Evolutionary conservation across 2,888 invertebrate species (phyloP).

Genomic region (Dimorphilus gyrociliatus): DNA sequence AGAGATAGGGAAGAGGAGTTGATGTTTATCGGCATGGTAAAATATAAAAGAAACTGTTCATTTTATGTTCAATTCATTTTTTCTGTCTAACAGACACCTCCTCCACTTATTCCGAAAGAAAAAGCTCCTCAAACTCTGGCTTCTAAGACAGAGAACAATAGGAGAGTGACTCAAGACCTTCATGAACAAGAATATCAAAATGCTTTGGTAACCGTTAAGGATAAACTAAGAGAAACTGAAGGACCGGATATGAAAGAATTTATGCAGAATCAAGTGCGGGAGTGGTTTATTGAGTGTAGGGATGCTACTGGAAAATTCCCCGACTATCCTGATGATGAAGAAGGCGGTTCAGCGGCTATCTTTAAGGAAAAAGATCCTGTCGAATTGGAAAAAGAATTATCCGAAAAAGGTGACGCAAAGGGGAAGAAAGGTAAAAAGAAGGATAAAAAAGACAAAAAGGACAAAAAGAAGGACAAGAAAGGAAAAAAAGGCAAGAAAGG

Average conservation of each 20-base stretch:
- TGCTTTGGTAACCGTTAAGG: slow-evolving; percentile 44
- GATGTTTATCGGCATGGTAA: slow-evolving; percentile 64
- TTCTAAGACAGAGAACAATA: slow-evolving; percentile 27
- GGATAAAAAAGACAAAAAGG: slow-evolving; percentile 47
- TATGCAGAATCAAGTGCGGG: slow-evolving; percentile 66
- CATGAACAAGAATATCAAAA: slow-evolving; percentile 54
- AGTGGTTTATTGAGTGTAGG: slow-evolving; percentile 64
- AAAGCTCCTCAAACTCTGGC: slow-evolving; percentile 15
- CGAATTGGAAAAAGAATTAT: slow-evolving; percentile 31
- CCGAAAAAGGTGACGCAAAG: slow-evolving; percentile 26
- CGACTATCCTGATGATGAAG: slow-evolving; percentile 75
- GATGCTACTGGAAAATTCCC: slow-evolving; percentile 49
- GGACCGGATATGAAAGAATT: slow-evolving; percentile 64
- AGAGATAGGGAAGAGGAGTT: slow-evolving; percentile 56
- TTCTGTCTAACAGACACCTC: slow-evolving; percentile 9
- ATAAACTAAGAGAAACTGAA: slow-evolving; percentile 53
- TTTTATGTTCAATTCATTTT: not conserved
- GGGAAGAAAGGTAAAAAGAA: slow-evolving; percentile 20
- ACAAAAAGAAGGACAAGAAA: slow-evolving; percentile 21
- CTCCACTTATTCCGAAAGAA: slow-evolving; percentile 18
- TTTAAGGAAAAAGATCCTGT: slow-evolving; percentile 42
- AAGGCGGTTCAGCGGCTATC: slow-evolving; percentile 69
- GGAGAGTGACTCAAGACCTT: slow-evolving; percentile 51
- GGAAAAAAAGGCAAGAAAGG: slow-evolving; percentile 25
- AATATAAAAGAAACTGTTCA: slow-evolving; percentile 3